Percentiles rank a stretch among this genome's conserved stretches.
Evolutionary conservation across 1,140 invertebrate genomes (phyloP).

Genomic region (Solenopsis fugax): DNA sequence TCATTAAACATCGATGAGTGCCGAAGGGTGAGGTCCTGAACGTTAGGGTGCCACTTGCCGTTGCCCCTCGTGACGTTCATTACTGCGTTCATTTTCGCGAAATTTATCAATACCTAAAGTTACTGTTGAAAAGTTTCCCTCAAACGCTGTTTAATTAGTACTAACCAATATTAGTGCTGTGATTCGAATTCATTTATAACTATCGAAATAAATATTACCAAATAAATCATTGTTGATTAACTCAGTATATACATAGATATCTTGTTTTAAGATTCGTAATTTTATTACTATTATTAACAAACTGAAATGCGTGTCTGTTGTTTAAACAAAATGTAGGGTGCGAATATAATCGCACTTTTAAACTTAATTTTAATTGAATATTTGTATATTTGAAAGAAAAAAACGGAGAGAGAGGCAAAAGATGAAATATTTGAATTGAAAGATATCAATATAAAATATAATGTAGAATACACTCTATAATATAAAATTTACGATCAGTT

Average conservation of each 20-base stretch:
- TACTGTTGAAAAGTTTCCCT: not conserved
- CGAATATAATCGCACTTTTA: not conserved
- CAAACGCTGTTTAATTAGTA: not conserved
- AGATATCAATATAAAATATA: not conserved
- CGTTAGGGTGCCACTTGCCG: constrained; percentile 47
- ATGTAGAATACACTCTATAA: not conserved
- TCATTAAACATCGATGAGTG: constrained; percentile 71
- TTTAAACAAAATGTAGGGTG: not conserved
- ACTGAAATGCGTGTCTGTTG: not conserved
- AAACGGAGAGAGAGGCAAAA: not conserved
- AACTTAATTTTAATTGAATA: not conserved
- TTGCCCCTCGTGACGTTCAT: constrained; percentile 55
- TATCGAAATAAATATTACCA: not conserved
- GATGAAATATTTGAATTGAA: not conserved
- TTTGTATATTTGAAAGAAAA: not conserved
- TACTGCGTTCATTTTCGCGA: constrained; percentile 60
- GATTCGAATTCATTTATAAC: constrained; percentile 18
- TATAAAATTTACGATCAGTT: not conserved
- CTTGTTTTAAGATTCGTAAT: not conserved
- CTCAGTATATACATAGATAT: not conserved
- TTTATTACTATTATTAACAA: not conserved
- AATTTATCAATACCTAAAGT: constrained; percentile 42
- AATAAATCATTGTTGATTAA: not conserved
- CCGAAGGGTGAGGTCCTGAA: constrained; percentile 58
- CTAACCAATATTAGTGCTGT: not conserved